Evolutionary conservation across 1,140 invertebrate genomes (phyloP).

Genomic region (Ostrea denselamellosa): DNA sequence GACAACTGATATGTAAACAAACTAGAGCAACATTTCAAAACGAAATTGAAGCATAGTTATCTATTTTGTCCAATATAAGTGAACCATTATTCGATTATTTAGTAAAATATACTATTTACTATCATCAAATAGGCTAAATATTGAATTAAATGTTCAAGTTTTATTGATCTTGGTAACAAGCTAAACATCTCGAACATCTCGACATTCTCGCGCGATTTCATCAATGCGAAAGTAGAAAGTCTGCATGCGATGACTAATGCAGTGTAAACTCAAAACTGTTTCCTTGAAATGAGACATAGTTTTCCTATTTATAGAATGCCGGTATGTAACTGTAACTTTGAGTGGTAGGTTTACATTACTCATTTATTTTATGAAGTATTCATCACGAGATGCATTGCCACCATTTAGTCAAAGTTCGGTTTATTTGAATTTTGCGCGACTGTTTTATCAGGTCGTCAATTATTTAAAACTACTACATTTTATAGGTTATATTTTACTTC

Average conservation of each 20-base stretch:
- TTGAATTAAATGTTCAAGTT: background rate
- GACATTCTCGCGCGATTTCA: background rate
- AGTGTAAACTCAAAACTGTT: background rate
- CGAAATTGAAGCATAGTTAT: background rate
- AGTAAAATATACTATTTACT: background rate
- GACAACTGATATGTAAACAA: conserved; percentile 52
- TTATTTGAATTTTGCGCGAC: too few relatives aligned
- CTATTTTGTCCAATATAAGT: background rate
- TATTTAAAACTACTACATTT: too few relatives aligned
- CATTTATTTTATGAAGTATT: too few relatives aligned
- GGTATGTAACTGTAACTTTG: background rate
- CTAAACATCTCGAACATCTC: background rate
- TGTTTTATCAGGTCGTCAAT: too few relatives aligned
- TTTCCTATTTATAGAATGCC: background rate
- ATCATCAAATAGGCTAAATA: background rate
- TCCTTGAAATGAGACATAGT: background rate
- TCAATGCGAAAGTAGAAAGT: conserved; percentile 17
- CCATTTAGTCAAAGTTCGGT: too few relatives aligned
- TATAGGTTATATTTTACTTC: too few relatives aligned
- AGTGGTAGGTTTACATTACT: too few relatives aligned
- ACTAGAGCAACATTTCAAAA: background rate
- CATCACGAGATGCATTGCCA: too few relatives aligned
- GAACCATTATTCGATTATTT: background rate
- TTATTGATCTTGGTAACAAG: conserved; percentile 3
- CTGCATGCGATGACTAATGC: conserved; percentile 27